Base-by-base conservation (phyloP, 2,113 vertebrate species). In the Lethenteron camtschaticum region DNA sequence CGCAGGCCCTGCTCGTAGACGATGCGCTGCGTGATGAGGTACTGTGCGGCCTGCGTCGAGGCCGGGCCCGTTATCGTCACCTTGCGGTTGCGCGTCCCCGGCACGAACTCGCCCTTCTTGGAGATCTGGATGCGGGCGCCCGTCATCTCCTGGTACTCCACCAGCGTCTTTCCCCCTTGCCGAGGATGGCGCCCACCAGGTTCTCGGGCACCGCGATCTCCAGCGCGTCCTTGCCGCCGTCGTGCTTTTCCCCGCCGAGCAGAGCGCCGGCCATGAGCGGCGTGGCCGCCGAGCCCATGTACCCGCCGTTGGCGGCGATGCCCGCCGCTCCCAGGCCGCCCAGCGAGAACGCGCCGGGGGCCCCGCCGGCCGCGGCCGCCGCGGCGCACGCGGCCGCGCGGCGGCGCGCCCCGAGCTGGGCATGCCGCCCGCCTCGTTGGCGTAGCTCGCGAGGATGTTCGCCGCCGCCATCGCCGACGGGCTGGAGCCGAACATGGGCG, bases 141-240 rank as follows among this genome's bases (percentile, higher is more conserved):
- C 85, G 85, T 87, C 85, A 87, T 84, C 83, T 87, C 85, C 77
- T 87, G 85, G 79, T 87, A 87, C 82, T 87, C 85, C 78, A 87
- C 85, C 81, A 87, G 78, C 72, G 85, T 87, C 83, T 87, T 87
- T 79, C 85, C 85, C 85, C 85, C 85, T 87, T 87, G 76, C 85
- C 85, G 80, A 87, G 83, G 79, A 87, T 87, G 80, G 85, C 85
- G 82, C 85, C 85, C 80, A 87, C 85, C 80, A 87, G 79, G 80
- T 87, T 87, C 82, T 87, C 85, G 79, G 85, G 85, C 79, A 87
- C 85, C 72, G 85, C 85, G 81, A 87, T 87, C 82, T 87, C 85
- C 76, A 87, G 84, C 82, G 86, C 85, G 83, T 87, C 85, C 80
- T 87, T 87, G 75, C 84, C 86, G 80, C 85, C 85, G 81, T 87